Base-by-base conservation (phyloP, 1,140 invertebrate genomes). In the Drosophila leontia region DNA sequence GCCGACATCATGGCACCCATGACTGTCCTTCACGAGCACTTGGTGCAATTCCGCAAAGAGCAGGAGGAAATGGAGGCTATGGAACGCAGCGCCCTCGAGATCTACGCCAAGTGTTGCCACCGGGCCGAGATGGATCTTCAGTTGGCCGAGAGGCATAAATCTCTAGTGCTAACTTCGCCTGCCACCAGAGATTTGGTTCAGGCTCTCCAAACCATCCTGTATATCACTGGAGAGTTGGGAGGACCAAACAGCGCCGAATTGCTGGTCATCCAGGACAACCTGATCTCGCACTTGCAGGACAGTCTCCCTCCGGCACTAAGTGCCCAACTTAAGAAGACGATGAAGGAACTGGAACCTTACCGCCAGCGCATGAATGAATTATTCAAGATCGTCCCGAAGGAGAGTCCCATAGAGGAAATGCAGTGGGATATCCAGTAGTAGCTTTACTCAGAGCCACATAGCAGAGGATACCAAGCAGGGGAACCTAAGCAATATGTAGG, bases 91-190 rank as follows among this genome's bases (percentile, higher is more conserved):
- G 41, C 68, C n/a, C 44, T 67, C 6, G 61, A 75, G 2, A 19
- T 75, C 3, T 81, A 51, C 39, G 41, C 45, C 7, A 71, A 75
- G 29, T 90, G 74, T n/a, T 60, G 74, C 23, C 7, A 51, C 7
- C 50, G 75, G 7, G 85, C 85, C 39, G 74, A 84, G 19, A 4
- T 70, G 50, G 84, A 84, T 26, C 11, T 87, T 9, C 70, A 75
- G 37, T n/a, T 55, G 0, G 45, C 57, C 7, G 39, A 37, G 3
- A 26, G 2, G 0, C 17, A 50, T 3, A 32, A 26, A 1, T n/a
- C 13, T 6, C 23, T 78, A 1, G 26, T 29, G 6, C 9, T 80
- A 1, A 8, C 50, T 2, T 8, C 51, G 8, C 39, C 72, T 8
- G 12, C 26, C 3, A 80, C 63, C 1, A 26, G 61, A 0, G 63